Percentiles rank a stretch among this genome's conserved stretches.
phyloP scores from a whole-genome alignment of 2,888 invertebrate species.

The Rotaria sp. region DNA sequence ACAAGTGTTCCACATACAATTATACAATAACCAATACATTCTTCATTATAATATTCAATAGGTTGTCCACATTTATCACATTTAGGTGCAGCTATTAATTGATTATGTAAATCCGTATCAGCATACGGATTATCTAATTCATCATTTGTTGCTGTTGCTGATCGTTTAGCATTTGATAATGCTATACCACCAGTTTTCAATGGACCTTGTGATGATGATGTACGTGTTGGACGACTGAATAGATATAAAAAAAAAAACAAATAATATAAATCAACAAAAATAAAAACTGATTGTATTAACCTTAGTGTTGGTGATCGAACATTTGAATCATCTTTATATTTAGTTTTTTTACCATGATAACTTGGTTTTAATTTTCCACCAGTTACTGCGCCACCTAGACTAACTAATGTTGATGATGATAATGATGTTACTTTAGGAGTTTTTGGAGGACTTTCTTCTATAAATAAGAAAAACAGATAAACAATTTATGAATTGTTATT shows the following conservation, averaged over 20 bases:
- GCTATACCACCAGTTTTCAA: neutral
- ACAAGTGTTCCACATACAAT: constrained; percentile 88
- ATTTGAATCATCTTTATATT: neutral
- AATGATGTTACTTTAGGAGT: neutral
- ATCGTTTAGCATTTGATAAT: constrained; percentile 11
- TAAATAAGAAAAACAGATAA: neutral
- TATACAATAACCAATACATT: constrained; percentile 85
- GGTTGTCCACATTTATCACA: constrained; percentile 32
- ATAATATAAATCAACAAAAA: neutral
- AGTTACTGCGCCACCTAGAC: neutral
- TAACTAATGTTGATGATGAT: constrained; percentile 11
- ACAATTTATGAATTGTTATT: neutral
- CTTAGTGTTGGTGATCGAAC: neutral
- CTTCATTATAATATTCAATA: constrained; percentile 75
- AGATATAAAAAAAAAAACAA: neutral
- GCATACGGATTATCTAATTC: constrained; percentile 32
- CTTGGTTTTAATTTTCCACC: constrained; percentile 10
- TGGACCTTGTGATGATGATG: constrained; percentile 3
- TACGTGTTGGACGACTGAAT: constrained; percentile 35
- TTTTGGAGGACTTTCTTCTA: constrained; percentile 22
- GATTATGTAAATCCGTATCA: constrained; percentile 29
- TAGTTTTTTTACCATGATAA: neutral
- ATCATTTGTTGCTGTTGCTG: constrained; percentile 29
- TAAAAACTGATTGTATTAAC: neutral
- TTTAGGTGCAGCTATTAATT: constrained; percentile 27